These are phyloP conservation scores for Agraylea sexmaculata DNA, from an alignment of 1,140 invertebrate genomes.

Conservation along the genomic window DNA sequence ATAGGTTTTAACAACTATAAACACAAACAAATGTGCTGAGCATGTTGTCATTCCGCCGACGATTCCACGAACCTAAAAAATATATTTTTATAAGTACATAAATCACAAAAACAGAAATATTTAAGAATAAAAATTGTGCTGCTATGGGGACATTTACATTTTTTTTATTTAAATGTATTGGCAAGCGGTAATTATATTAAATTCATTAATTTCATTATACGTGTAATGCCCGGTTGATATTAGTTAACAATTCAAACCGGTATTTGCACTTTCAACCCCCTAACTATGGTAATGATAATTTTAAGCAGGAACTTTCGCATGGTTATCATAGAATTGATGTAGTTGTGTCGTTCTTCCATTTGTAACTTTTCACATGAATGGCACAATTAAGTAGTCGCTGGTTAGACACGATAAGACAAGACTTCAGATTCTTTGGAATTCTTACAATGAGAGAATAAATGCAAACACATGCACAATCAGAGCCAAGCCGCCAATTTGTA, in stretches of 20 bases:
- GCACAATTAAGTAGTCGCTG: not conserved
- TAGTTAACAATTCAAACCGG: not conserved
- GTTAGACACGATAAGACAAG: no score
- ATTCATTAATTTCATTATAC: not conserved
- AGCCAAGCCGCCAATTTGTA: no score
- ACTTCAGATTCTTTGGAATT: no score
- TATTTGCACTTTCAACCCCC: not conserved
- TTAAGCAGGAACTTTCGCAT: no score
- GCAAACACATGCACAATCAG: no score
- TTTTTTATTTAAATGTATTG: not conserved
- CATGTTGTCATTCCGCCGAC: conserved; percentile 56
- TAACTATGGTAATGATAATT: not conserved
- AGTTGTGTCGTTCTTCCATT: not conserved
- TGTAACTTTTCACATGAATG: not conserved
- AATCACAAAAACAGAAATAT: conserved; percentile 3
- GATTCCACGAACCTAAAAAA: conserved; percentile 48
- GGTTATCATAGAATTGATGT: no score
- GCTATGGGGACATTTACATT: not conserved
- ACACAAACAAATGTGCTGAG: conserved; percentile 49
- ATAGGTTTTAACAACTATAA: conserved; percentile 57
- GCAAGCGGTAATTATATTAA: not conserved
- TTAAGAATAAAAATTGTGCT: not conserved
- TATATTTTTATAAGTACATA: conserved; percentile 10
- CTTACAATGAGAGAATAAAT: no score
- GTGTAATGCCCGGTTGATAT: not conserved